Conservation (phyloP, 2,888 invertebrate genomes). For the Sarcophaga variegata region DNA sequence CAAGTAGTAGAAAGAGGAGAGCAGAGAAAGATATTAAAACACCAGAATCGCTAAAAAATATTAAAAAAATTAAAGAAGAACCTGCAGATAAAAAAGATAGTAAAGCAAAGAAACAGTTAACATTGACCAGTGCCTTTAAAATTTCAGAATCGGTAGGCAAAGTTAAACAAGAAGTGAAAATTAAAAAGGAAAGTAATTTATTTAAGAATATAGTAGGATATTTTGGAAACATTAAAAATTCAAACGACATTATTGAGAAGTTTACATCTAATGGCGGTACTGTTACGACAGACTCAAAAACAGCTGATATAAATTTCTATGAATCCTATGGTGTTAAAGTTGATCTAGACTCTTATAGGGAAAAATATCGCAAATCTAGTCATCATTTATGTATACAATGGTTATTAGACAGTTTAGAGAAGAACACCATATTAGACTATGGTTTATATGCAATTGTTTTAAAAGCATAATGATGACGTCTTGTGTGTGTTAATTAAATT, state of each 20-base stretch:
- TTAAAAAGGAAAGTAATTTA: constrained; percentile 67
- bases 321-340: constrained; percentile 29
- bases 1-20: constrained; percentile 54
- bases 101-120: constrained; percentile 61
- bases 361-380: constrained; percentile 74
- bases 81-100: constrained; percentile 29
- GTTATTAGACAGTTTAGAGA: constrained; percentile 75
- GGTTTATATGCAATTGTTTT: constrained; percentile 75
- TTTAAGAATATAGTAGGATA: constrained; percentile 74
- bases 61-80: constrained; percentile 56
- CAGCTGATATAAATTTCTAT: constrained; percentile 75
- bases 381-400: constrained; percentile 77
- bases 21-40: constrained; percentile 29
- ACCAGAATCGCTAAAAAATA: not conserved
- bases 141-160: constrained; percentile 38
- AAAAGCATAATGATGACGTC: not conserved
- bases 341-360: constrained; percentile 73
- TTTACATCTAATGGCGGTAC: constrained; percentile 76
- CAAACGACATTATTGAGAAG: constrained; percentile 55
- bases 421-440: constrained; percentile 72
- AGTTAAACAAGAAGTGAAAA: constrained; percentile 15
- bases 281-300: constrained; percentile 72
- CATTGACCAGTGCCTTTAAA: constrained; percentile 59
- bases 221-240: constrained; percentile 70
- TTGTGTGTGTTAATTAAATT: too few species aligned